These are phyloP conservation scores for Phortica okadai DNA, from an alignment of 2,888 invertebrate genomes.

Conservation along the genomic window DNA sequence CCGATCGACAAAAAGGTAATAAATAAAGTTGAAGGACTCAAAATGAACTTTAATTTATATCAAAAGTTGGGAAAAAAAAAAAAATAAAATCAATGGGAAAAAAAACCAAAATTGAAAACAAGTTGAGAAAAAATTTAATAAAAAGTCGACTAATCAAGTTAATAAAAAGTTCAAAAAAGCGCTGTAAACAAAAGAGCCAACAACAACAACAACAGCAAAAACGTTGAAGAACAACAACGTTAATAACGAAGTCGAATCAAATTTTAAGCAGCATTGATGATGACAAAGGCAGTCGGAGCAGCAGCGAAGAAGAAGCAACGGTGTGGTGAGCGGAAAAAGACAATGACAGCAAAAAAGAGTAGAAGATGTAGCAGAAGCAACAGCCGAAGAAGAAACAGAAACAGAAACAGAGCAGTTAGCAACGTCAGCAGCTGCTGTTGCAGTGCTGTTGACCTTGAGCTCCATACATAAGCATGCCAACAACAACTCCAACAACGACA, in stretches of 20 bases:
- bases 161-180: slow-evolving; percentile 21
- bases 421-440: slow-evolving; percentile 13
- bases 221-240: slow-evolving; percentile 42
- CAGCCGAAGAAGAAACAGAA: not conserved
- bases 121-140: not conserved
- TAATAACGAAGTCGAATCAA: slow-evolving; percentile 29
- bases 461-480: slow-evolving; percentile 51
- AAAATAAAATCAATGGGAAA: not conserved
- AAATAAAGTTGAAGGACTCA: slow-evolving; percentile 3
- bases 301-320: slow-evolving; percentile 15
- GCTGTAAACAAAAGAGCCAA: not conserved
- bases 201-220: slow-evolving; percentile 35
- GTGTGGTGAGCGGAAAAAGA: not conserved
- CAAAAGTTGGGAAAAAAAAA: slow-evolving; percentile 9
- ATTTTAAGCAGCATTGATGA: not conserved
- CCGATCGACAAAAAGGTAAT: not conserved
- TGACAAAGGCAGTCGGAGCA: slow-evolving; percentile 34
- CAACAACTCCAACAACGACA: slow-evolving; percentile 7
- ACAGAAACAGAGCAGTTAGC: slow-evolving; percentile 35
- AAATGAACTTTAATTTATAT: not conserved
- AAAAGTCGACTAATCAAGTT: slow-evolving; percentile 14
- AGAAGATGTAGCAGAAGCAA: slow-evolving; percentile 1
- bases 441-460: slow-evolving; percentile 63
- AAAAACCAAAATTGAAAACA: not conserved
- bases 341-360: not conserved